These are phyloP conservation scores for Leucophora obtusa DNA, from an alignment of 2,888 invertebrate genomes.

Conservation along the genomic window DNA sequence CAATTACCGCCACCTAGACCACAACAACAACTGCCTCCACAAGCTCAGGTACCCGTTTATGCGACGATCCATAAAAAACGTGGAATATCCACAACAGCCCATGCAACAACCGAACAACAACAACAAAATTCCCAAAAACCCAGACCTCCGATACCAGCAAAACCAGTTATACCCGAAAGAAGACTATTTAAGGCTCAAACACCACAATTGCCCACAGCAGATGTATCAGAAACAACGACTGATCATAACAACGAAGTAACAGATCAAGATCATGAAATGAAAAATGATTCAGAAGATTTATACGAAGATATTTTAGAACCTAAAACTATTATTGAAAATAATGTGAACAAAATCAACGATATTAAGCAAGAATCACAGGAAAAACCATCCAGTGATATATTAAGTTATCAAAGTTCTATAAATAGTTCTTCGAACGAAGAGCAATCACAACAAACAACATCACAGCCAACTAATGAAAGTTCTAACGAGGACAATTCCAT, in stretches of 20 bases:
- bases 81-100: slow-evolving; percentile 58
- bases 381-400: slow-evolving; percentile 50
- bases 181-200: slow-evolving; percentile 69
- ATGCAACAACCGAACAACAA: slow-evolving; percentile 51
- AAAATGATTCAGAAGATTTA: slow-evolving; percentile 52
- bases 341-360: slow-evolving; percentile 64
- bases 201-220: slow-evolving; percentile 35
- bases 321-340: slow-evolving; percentile 55
- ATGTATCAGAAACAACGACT: slow-evolving; percentile 7
- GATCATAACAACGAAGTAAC: slow-evolving; percentile 29
- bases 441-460: slow-evolving; percentile 50
- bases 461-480: slow-evolving; percentile 59
- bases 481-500: slow-evolving; percentile 66
- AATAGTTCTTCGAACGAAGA: slow-evolving; percentile 59
- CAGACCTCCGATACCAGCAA: slow-evolving; percentile 71
- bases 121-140: slow-evolving; percentile 60
- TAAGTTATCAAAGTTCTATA: slow-evolving; percentile 60
- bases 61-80: slow-evolving; percentile 62
- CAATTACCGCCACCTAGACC: slow-evolving; percentile 62
- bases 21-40: slow-evolving; percentile 59
- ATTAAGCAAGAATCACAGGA: slow-evolving; percentile 30
- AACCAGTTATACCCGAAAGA: slow-evolving; percentile 71
- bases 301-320: slow-evolving; percentile 54
- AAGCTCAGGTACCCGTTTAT: slow-evolving; percentile 53
- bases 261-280: slow-evolving; percentile 58